phyloP scores from a whole-genome alignment of 2,888 invertebrate species.

The Idaea aversata region DNA sequence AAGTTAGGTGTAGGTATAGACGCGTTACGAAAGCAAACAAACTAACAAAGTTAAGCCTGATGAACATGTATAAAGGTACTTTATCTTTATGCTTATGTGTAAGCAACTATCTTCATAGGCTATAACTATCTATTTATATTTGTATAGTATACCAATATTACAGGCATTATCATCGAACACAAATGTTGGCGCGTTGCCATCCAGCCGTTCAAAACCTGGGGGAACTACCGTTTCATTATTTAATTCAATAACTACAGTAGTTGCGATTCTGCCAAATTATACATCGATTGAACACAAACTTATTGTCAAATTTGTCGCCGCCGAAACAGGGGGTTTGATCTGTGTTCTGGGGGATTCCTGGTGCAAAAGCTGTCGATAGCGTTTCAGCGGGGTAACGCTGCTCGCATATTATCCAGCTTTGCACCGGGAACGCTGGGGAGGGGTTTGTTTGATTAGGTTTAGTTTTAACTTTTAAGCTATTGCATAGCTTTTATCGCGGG shows the following conservation, averaged over 20 bases:
- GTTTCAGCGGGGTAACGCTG: no score
- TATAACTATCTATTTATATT: constrained; percentile 1
- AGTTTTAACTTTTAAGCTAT: no score
- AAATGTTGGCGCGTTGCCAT: constrained; percentile 66
- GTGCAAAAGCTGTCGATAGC: no score
- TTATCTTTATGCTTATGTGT: not conserved
- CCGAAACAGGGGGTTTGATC: no score
- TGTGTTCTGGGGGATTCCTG: no score
- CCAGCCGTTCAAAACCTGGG: constrained; percentile 64
- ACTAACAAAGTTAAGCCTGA: not conserved
- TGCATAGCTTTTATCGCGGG: no score
- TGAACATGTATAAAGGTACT: not conserved
- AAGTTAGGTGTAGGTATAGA: not conserved
- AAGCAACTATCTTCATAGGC: not conserved
- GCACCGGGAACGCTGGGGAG: no score
- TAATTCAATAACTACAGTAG: constrained; percentile 72
- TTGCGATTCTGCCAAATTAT: constrained; percentile 67
- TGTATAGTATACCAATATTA: constrained; percentile 9
- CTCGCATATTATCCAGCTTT: no score
- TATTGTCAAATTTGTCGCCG: no score
- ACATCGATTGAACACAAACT: constrained; percentile 33
- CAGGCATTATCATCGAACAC: constrained; percentile 28
- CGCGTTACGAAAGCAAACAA: not conserved
- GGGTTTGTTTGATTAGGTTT: no score
- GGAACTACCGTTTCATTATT: constrained; percentile 68